Conservation (phyloP, 2,113 vertebrate species). For the Struthio camelus region DNA sequence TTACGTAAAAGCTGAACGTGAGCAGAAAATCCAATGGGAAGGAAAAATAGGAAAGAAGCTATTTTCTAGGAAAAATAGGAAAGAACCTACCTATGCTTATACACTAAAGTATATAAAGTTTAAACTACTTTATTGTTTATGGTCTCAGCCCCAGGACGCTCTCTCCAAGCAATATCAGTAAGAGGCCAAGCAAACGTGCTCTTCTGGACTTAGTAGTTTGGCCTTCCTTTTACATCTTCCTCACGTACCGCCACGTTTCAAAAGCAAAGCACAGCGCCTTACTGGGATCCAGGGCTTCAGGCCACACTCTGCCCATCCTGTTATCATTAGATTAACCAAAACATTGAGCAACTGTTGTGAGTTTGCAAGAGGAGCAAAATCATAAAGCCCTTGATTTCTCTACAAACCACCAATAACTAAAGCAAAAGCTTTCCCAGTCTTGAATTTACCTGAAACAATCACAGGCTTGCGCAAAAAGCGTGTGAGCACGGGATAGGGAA, state of each 20-base stretch:
- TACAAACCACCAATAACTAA: not conserved
- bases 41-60: too few species aligned
- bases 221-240: not conserved
- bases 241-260: not conserved
- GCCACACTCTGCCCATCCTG: fast-evolving
- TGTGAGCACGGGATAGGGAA: not conserved
- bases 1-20: not conserved
- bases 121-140: not conserved
- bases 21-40: not conserved
- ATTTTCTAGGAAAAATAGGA: not conserved
- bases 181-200: not conserved
- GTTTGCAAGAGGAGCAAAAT: not conserved
- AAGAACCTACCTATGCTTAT: not conserved
- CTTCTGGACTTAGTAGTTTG: not conserved
- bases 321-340: not conserved
- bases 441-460: not conserved
- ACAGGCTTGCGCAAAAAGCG: not conserved
- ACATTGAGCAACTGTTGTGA: not conserved
- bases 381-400: not conserved
- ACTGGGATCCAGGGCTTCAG: not conserved
- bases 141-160: not conserved
- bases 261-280: not conserved
- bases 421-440: not conserved
- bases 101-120: not conserved
- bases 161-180: not conserved